A percentile compares a stretch with the other conserved stretches of the same genome.
phyloP scores from a whole-genome alignment of 2,888 invertebrate genomes.

The Bombylius major region DNA sequence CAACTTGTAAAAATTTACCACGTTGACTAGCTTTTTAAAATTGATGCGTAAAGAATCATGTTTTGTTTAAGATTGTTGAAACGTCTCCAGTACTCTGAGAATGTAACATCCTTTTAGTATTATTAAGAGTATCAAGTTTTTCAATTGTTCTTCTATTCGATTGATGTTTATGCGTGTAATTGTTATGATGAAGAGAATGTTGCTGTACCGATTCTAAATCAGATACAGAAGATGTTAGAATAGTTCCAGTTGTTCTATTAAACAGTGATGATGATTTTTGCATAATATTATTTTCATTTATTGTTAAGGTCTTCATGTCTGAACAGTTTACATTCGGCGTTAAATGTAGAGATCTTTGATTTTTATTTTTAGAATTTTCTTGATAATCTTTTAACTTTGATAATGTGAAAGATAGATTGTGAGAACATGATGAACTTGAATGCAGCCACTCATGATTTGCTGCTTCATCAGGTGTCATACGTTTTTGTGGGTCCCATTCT shows the following conservation, averaged over 20 bases:
- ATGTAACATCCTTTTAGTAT: slow-evolving; percentile 38
- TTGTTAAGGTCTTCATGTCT: slow-evolving; percentile 33
- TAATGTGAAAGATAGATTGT: slow-evolving; percentile 17
- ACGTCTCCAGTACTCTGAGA: slow-evolving; percentile 54
- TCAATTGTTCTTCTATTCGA: slow-evolving; percentile 30
- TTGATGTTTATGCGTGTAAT: slow-evolving; percentile 18
- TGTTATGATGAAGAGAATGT: slow-evolving; percentile 30
- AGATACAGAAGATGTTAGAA: slow-evolving; percentile 32
- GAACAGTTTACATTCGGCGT: slow-evolving; percentile 28
- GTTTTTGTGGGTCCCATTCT: slow-evolving; percentile 86
- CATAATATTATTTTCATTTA: slow-evolving; percentile 33
- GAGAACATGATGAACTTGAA: slow-evolving; percentile 39
- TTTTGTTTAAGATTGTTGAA: slow-evolving; percentile 49
- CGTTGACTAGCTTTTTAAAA: slow-evolving; percentile 37
- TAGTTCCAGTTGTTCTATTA: slow-evolving; percentile 25
- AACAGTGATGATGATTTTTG: slow-evolving; percentile 29
- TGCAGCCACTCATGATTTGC: slow-evolving; percentile 77
- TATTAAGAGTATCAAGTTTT: slow-evolving; percentile 31
- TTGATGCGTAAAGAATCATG: slow-evolving; percentile 42
- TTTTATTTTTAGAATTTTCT: slow-evolving; percentile 15
- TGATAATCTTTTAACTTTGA: slow-evolving; percentile 17
- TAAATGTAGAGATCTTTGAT: slow-evolving; percentile 19
- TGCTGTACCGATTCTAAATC: slow-evolving; percentile 34
- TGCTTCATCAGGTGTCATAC: slow-evolving; percentile 86
- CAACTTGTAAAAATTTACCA: slow-evolving; percentile 38